Conservation (phyloP, 2,113 vertebrate species). For the Chaetodon auriga region DNA sequence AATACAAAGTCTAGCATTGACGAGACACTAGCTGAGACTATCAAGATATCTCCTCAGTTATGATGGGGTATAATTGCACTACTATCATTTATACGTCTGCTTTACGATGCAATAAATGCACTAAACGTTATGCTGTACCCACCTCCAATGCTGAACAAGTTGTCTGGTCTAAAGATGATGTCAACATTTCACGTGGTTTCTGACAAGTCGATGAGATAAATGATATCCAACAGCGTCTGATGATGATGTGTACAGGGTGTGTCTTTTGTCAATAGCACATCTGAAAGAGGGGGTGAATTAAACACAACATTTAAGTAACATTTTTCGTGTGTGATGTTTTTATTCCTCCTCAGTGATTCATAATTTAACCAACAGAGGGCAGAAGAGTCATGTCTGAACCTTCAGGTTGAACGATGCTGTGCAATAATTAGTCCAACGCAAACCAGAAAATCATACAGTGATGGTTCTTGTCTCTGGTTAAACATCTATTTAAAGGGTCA, state of each 20-base stretch:
- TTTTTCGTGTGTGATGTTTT: slow-evolving; percentile 7
- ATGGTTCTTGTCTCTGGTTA: not conserved
- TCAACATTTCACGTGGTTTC: slow-evolving; percentile 56
- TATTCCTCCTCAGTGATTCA: slow-evolving; percentile 10
- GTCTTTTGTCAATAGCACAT: slow-evolving; percentile 69
- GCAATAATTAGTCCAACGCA: not conserved
- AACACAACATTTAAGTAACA: slow-evolving; percentile 69
- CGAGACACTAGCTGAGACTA: slow-evolving; percentile 79
- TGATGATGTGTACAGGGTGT: slow-evolving; percentile 60
- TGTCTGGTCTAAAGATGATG: slow-evolving; percentile 62
- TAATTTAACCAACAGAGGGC: slow-evolving; percentile 46
- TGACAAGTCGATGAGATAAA: slow-evolving; percentile 43
- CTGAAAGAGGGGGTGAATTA: slow-evolving; percentile 70
- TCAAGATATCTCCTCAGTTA: slow-evolving; percentile 75
- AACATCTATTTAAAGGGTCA: not conserved
- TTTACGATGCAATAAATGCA: slow-evolving; percentile 86
- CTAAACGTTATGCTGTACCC: slow-evolving; percentile 78
- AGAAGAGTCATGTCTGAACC: not conserved
- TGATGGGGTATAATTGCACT: slow-evolving; percentile 84
- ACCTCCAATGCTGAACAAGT: slow-evolving; percentile 70
- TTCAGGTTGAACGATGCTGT: not conserved
- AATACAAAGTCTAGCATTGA: slow-evolving; percentile 82
- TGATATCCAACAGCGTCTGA: slow-evolving; percentile 58
- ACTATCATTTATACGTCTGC: slow-evolving; percentile 81
- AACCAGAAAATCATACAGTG: not conserved